These are phyloP conservation scores for Anomalospiza imberbis DNA, from an alignment of 2,797 vertebrate species.

Conservation along the genomic window DNA sequence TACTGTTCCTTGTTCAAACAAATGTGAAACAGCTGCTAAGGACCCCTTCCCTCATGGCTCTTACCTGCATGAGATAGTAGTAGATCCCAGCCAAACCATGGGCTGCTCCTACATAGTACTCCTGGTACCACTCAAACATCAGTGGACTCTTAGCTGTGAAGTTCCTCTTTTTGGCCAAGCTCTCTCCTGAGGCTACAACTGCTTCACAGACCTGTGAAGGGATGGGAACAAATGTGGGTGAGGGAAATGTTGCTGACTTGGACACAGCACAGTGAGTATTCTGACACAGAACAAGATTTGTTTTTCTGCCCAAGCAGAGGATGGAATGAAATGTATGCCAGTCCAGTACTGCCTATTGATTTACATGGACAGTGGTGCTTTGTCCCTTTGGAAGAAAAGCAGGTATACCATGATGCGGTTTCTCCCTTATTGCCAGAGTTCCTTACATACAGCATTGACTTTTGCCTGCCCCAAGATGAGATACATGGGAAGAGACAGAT, in stretches of 20 bases:
- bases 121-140: slow-evolving; percentile 98
- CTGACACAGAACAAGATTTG: background rate
- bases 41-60: background rate
- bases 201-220: slow-evolving; percentile 83
- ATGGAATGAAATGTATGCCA: background rate
- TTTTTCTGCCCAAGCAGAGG: background rate
- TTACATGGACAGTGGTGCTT: background rate
- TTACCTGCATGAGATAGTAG: slow-evolving; percentile 96
- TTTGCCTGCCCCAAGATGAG: background rate
- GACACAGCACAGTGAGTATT: background rate
- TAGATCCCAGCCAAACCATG: slow-evolving; percentile 96
- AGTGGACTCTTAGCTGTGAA: slow-evolving; percentile 85
- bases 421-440: background rate
- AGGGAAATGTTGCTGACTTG: background rate
- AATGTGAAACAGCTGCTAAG: background rate
- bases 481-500: background rate
- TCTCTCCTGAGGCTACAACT: slow-evolving; percentile 86
- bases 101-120: slow-evolving; percentile 92
- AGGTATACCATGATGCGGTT: background rate
- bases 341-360: background rate
- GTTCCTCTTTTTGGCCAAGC: slow-evolving; percentile 81
- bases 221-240: background rate
- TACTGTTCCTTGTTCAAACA: background rate
- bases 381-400: background rate
- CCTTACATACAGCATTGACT: background rate